Evolutionary conservation across 2,888 invertebrate species (phyloP).

Genomic region (Euzetes globulus): DNA sequence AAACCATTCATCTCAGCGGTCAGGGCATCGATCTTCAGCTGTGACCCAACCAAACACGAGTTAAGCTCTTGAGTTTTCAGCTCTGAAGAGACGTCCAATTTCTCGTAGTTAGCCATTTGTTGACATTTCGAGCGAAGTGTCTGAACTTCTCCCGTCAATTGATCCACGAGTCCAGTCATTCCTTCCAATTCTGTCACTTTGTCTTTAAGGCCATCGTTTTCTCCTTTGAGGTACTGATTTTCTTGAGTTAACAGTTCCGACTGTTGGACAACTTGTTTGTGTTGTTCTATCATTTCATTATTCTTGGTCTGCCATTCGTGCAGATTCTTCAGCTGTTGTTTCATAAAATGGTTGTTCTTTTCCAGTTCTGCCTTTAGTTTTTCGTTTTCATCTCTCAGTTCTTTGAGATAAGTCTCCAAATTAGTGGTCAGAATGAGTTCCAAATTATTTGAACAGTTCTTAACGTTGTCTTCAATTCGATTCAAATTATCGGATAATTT

Average conservation of each 20-base stretch:
- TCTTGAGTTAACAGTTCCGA: neutral
- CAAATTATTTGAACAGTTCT: neutral
- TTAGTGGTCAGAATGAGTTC: neutral
- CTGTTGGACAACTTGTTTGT: neutral
- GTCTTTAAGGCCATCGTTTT: neutral
- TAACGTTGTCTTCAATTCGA: neutral
- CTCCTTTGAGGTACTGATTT: neutral
- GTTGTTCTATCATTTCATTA: neutral
- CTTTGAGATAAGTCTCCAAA: neutral
- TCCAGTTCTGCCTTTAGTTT: constrained; percentile 5
- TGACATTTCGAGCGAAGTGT: neutral
- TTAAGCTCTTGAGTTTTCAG: neutral
- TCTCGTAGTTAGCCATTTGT: constrained; percentile 2
- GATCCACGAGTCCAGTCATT: neutral
- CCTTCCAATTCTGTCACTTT: neutral
- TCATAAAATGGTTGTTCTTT: constrained; percentile 10
- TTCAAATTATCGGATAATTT: neutral
- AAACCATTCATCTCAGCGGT: neutral
- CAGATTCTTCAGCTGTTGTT: constrained; percentile 6
- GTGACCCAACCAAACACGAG: neutral
- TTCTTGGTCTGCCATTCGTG: constrained; percentile 10
- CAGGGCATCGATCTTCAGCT: constrained; percentile 13
- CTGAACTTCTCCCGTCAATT: neutral
- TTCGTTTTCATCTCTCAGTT: constrained; percentile 21
- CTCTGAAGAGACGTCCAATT: neutral